phyloP scores from a whole-genome alignment of 2,888 invertebrate species.

The Philhelius pedissequus region DNA sequence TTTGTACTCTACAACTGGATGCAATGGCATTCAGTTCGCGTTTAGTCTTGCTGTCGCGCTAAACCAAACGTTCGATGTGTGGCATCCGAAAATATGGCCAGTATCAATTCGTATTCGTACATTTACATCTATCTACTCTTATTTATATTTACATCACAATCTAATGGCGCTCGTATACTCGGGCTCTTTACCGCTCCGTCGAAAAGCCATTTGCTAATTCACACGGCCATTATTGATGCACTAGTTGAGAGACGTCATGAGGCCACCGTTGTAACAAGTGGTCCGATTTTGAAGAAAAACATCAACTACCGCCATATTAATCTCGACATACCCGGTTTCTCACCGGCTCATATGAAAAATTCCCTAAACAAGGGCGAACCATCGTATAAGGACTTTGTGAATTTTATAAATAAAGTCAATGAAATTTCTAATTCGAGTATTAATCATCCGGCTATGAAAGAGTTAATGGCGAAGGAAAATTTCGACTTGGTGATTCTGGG shows the following conservation, averaged over 20 bases:
- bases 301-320: constrained; percentile 70
- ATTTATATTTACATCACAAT: not conserved
- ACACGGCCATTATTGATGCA: constrained; percentile 72
- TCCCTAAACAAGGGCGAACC: constrained; percentile 66
- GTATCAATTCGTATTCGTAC: not conserved
- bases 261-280: constrained; percentile 72
- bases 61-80: not conserved
- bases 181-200: constrained; percentile 73
- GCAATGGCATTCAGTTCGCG: not conserved
- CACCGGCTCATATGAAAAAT: constrained; percentile 43
- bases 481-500: constrained; percentile 76
- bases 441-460: constrained; percentile 65
- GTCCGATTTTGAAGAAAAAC: constrained; percentile 68
- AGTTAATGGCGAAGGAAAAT: constrained; percentile 69
- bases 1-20: no score
- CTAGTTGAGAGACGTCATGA: constrained; percentile 75
- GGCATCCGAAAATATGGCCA: not conserved
- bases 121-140: not conserved
- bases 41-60: not conserved
- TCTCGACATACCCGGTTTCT: constrained; percentile 55
- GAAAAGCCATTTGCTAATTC: constrained; percentile 74
- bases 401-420: constrained; percentile 24
- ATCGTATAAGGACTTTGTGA: constrained; percentile 57
- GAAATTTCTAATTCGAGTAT: constrained; percentile 66
- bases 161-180: constrained; percentile 72